Evolutionary conservation across 2,888 invertebrate genomes (phyloP).

Genomic region (Ectemnius lituratus): DNA sequence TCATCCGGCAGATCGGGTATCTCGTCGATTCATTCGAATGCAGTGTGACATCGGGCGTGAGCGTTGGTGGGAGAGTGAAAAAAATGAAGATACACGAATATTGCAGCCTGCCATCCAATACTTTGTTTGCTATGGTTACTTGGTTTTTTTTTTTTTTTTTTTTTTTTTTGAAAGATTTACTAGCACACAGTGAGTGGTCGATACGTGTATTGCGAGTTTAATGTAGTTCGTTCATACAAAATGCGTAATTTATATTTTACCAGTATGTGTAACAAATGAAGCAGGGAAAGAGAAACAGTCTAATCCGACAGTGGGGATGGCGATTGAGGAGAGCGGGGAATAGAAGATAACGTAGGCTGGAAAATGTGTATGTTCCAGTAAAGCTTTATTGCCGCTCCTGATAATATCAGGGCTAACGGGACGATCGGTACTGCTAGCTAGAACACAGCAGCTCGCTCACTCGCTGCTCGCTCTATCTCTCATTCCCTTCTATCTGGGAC

Average conservation of each 20-base stretch:
- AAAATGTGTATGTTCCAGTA: slow-evolving; percentile 6
- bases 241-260: slow-evolving; percentile 1
- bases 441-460: not conserved
- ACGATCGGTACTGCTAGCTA: slow-evolving; percentile 4
- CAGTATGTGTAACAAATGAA: not conserved
- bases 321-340: not conserved
- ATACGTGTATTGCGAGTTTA: not conserved
- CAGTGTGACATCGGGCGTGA: no score
- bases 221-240: not conserved
- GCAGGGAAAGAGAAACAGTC: not conserved
- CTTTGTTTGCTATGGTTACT: no score
- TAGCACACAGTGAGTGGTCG: no score
- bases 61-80: no score
- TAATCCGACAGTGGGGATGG: not conserved
- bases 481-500: no score
- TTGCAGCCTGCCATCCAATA: no score
- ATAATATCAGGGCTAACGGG: slow-evolving; percentile 4
- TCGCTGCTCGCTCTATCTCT: not conserved
- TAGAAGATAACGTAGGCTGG: slow-evolving; percentile 7
- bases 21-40: no score
- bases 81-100: no score
- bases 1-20: not conserved
- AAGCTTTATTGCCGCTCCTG: slow-evolving; percentile 7
- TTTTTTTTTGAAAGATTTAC: no score
- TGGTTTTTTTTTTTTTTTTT: no score